Percentiles rank a stretch among this genome's conserved stretches.
phyloP scores from a whole-genome alignment of 2,113 vertebrate genomes.

The Sylvietta virens region DNA sequence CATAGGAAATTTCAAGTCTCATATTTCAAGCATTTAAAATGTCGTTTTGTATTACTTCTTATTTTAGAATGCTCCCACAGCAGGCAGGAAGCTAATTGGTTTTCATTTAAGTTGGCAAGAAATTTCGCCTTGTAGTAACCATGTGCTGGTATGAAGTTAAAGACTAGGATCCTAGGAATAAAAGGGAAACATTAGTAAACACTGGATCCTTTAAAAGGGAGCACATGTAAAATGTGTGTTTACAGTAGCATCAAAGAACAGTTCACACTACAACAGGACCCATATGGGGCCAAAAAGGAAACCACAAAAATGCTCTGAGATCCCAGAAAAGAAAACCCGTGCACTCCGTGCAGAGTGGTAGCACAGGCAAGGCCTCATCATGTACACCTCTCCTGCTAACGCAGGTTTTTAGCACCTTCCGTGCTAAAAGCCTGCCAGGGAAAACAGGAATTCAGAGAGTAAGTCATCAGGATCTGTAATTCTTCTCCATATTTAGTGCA shows the following conservation, averaged over 20 bases:
- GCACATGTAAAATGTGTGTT: neutral
- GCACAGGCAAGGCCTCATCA: neutral
- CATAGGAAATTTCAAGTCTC: neutral
- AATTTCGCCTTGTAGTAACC: neutral
- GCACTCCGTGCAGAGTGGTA: neutral
- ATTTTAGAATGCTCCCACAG: neutral
- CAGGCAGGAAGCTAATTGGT: neutral
- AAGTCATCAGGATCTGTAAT: neutral
- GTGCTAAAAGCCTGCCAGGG: neutral
- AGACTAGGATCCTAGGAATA: neutral
- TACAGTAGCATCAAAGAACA: neutral
- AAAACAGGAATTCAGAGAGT: neutral
- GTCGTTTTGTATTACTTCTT: neutral
- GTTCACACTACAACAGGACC: neutral
- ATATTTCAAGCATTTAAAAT: neutral
- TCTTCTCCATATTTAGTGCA: neutral
- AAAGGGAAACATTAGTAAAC: neutral
- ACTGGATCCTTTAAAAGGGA: neutral
- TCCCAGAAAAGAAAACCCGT: neutral
- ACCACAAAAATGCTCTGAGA: neutral
- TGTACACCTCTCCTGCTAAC: neutral
- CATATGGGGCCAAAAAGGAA: neutral
- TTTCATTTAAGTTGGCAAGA: neutral
- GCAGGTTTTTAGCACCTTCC: neutral
- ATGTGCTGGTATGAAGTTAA: neutral